Conservation (phyloP, 2,797 vertebrate species). For the Cryptoprocta ferox region DNA sequence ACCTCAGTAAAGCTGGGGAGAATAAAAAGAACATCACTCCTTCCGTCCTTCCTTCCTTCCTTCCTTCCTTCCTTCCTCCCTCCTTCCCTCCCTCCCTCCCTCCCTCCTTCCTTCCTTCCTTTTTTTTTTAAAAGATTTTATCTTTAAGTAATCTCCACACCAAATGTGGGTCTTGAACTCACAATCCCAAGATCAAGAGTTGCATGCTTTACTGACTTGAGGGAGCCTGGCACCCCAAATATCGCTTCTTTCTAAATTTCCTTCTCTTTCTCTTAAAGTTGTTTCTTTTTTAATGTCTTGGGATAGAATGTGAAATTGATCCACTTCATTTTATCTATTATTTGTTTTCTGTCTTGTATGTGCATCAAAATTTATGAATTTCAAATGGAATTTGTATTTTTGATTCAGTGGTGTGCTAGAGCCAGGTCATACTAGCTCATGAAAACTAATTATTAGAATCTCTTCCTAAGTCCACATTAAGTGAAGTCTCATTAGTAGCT, state of each 20-base stretch:
- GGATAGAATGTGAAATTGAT: neutral
- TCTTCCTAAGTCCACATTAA: neutral
- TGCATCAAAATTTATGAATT: neutral
- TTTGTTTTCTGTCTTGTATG: neutral
- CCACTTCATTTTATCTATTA: neutral
- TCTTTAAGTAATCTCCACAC: neutral
- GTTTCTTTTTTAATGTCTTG: neutral
- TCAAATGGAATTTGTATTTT: constrained; percentile 12
- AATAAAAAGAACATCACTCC: neutral
- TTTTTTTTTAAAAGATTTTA: neutral
- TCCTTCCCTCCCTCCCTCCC: too few relatives aligned
- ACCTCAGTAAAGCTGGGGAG: neutral
- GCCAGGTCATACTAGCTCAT: neutral
- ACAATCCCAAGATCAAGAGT: neutral
- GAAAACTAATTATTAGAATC: neutral
- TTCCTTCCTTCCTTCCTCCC: too few relatives aligned
- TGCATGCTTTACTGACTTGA: neutral
- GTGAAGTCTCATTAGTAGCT: neutral
- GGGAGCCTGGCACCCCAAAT: neutral
- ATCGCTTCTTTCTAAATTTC: neutral
- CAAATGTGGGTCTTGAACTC: neutral
- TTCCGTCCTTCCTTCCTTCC: neutral
- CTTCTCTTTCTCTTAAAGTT: neutral
- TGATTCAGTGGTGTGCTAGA: neutral
- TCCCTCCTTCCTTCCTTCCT: too few relatives aligned